Evolutionary conservation across 2,888 invertebrate genomes (phyloP).

Genomic region (Morpho helenor): DNA sequence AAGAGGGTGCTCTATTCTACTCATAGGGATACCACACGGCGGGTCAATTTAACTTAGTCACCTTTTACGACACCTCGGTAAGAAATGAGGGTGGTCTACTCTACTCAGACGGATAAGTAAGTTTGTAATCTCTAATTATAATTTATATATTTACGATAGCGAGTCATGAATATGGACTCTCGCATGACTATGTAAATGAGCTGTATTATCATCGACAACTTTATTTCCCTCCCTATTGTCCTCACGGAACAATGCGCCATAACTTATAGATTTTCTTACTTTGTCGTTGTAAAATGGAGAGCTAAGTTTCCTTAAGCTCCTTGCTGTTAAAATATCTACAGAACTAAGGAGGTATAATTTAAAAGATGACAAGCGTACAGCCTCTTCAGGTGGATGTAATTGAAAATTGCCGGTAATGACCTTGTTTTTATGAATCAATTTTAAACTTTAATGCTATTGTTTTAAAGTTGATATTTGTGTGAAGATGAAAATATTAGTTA

Average conservation of each 20-base stretch:
- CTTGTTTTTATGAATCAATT: conserved; percentile 15
- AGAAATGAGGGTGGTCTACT: no score
- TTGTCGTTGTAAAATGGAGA: conserved; percentile 24
- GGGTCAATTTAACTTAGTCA: no score
- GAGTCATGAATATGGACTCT: conserved; percentile 14
- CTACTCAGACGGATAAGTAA: no score
- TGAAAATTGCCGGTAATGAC: conserved; percentile 41
- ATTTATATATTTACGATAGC: conserved; percentile 5
- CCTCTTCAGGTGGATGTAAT: conserved; percentile 34
- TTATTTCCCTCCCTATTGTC: conserved; percentile 26
- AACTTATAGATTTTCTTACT: conserved; percentile 31
- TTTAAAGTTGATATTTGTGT: conserved; percentile 24
- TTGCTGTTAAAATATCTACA: conserved; percentile 29
- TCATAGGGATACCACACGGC: no score
- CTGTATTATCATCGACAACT: conserved; percentile 20
- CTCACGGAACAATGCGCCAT: conserved; percentile 26
- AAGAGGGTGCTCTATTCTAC: no score
- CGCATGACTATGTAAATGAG: conserved; percentile 23
- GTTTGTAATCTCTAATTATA: conserved; percentile 1
- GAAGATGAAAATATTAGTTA: conserved; percentile 31
- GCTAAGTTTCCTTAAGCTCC: conserved; percentile 22
- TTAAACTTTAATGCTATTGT: conserved; percentile 21
- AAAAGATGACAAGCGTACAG: conserved; percentile 38
- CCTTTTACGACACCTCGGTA: no score
- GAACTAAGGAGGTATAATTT: conserved; percentile 38